Conservation (phyloP, 2,888 invertebrate species). For the Mesorhabditis spiculigera region DNA sequence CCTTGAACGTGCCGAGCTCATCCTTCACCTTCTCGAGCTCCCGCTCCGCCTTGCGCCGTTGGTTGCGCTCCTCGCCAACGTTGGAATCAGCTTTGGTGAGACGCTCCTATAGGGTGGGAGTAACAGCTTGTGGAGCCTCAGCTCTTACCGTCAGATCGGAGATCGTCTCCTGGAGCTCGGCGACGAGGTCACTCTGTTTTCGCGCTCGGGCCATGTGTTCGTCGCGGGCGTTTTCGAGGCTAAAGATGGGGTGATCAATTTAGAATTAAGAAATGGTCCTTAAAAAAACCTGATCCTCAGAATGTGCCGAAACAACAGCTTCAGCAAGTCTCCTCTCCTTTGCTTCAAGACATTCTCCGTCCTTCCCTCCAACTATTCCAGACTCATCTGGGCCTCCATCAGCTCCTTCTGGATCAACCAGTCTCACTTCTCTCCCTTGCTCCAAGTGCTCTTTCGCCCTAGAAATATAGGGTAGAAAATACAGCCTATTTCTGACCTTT, state of each 20-base stretch:
- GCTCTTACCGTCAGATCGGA: slow-evolving; percentile 42
- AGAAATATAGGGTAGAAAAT: not conserved
- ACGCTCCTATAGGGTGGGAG: slow-evolving; percentile 22
- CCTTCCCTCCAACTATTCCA: slow-evolving; percentile 34
- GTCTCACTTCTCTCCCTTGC: slow-evolving; percentile 24
- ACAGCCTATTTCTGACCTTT: slow-evolving; percentile 14
- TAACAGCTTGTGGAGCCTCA: not conserved
- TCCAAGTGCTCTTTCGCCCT: slow-evolving; percentile 29
- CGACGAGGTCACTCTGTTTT: slow-evolving; percentile 38
- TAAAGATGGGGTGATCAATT: not conserved
- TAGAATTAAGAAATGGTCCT: not conserved
- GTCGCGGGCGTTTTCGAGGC: slow-evolving; percentile 24
- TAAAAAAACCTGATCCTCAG: not conserved
- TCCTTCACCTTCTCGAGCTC: slow-evolving; percentile 32
- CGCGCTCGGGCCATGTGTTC: slow-evolving; percentile 26
- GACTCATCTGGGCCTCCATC: slow-evolving; percentile 23
- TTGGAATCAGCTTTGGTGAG: slow-evolving; percentile 29
- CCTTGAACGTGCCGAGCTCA: slow-evolving; percentile 25
- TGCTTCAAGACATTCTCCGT: slow-evolving; percentile 28
- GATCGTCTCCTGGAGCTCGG: slow-evolving; percentile 44
- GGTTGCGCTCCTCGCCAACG: slow-evolving; percentile 32
- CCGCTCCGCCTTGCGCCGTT: slow-evolving; percentile 30
- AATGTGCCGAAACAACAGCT: not conserved
- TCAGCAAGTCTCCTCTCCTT: not conserved
- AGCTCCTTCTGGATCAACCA: slow-evolving; percentile 26